These are phyloP conservation scores for Thalassoma bifasciatum DNA, from an alignment of 2,113 vertebrate genomes.

Conservation along the genomic window DNA sequence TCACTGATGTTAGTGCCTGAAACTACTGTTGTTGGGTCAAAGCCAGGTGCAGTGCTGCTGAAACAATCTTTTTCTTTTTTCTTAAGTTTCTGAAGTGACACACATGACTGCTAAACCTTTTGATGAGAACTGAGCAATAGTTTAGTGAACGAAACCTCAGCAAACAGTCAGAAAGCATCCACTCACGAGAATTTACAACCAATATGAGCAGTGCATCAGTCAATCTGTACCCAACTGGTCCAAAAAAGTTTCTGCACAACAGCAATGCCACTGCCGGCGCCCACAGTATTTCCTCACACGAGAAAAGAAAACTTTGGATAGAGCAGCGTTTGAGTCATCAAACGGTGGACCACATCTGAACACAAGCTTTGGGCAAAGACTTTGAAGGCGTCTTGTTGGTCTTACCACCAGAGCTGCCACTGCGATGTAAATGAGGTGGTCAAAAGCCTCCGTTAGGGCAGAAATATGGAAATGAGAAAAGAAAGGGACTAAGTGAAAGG, in stretches of 20 bases:
- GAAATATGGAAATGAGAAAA: conserved; percentile 45
- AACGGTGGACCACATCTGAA: conserved; percentile 53
- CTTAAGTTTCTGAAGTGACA: too few relatives aligned
- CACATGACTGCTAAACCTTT: too few relatives aligned
- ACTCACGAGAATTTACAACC: not conserved
- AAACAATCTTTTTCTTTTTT: too few relatives aligned
- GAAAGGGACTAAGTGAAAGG: conserved; percentile 27
- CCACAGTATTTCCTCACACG: conserved; percentile 40
- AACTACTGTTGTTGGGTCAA: too few relatives aligned
- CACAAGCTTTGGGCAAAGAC: conserved; percentile 30
- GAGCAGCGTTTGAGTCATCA: conserved; percentile 61
- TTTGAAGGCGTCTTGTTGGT: conserved; percentile 62
- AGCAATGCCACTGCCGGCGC: conserved; percentile 7
- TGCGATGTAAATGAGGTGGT: conserved; percentile 67
- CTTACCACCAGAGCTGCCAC: conserved; percentile 44
- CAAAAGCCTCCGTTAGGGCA: conserved; percentile 10
- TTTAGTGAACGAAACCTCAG: not conserved
- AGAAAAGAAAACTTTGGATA: conserved; percentile 5
- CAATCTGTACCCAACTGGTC: too few relatives aligned
- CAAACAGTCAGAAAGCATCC: conserved; percentile 11
- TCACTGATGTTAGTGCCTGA: too few relatives aligned
- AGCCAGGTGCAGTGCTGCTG: too few relatives aligned
- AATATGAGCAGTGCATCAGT: not conserved
- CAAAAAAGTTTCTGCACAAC: too few relatives aligned
- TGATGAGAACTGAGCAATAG: too few relatives aligned